Conservation (phyloP, 2,888 invertebrate species). For the Ormyrus pomaceus region DNA sequence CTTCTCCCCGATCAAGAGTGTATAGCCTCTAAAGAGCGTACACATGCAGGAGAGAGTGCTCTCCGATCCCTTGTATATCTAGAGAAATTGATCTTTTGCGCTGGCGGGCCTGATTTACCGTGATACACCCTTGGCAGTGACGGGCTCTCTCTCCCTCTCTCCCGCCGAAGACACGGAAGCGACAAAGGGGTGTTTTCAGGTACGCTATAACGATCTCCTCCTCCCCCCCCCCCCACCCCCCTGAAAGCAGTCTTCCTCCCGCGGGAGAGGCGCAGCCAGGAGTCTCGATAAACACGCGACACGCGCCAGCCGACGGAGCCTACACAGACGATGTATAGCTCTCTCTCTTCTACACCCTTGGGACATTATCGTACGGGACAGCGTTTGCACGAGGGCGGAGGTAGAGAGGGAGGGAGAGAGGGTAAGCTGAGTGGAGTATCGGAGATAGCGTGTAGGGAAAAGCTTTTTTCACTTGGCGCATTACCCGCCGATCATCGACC, state of each 20-base stretch:
- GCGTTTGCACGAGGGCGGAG: conserved; percentile 34
- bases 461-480: conserved; percentile 62
- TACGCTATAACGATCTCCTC: conserved; percentile 26
- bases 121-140: conserved; percentile 51
- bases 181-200: conserved; percentile 39
- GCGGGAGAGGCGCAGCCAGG: conserved; percentile 31
- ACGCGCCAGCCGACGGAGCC: conserved; percentile 13
- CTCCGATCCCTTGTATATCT: background rate
- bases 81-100: conserved; percentile 49
- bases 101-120: conserved; percentile 32
- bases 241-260: conserved; percentile 45
- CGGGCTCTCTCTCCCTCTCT: background rate
- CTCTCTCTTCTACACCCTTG: conserved; percentile 48
- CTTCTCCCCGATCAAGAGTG: background rate
- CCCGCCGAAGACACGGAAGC: background rate
- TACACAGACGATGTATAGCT: conserved; percentile 2
- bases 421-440: background rate
- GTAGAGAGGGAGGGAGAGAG: background rate
- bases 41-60: background rate
- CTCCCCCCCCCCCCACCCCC: background rate
- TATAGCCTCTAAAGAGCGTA: background rate
- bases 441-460: conserved; percentile 3
- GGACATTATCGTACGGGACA: conserved; percentile 61
- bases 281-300: conserved; percentile 55
- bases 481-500: conserved; percentile 57